Percentiles rank a stretch among this genome's conserved stretches.
Conservation (phyloP, 2,113 vertebrate species). For the Jacana jacana region DNA sequence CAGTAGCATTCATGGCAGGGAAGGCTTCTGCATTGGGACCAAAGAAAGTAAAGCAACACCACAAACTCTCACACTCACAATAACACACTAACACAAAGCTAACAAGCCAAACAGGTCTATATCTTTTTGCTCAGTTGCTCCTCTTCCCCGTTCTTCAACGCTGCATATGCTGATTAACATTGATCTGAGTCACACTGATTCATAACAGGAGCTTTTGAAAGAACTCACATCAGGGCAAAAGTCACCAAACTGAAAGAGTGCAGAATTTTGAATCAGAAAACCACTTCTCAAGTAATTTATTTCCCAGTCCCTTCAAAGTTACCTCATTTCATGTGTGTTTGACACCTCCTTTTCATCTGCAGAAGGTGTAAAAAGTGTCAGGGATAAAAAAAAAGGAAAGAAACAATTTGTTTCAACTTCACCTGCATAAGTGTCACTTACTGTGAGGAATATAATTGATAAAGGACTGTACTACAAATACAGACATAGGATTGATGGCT, state of each 20-base stretch:
- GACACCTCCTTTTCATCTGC: neutral
- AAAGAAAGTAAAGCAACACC: neutral
- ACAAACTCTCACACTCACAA: neutral
- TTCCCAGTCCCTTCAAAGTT: neutral
- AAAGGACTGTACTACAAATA: neutral
- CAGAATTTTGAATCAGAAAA: neutral
- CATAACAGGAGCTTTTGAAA: neutral
- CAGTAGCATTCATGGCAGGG: neutral
- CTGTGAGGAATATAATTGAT: neutral
- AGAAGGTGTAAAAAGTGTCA: neutral
- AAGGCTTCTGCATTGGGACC: accelerated
- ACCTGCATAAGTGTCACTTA: neutral
- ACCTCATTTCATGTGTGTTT: neutral
- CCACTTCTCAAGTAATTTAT: neutral
- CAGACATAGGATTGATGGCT: neutral
- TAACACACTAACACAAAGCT: accelerated
- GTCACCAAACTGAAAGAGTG: neutral
- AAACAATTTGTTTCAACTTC: neutral
- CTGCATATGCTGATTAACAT: accelerated
- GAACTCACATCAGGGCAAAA: neutral
- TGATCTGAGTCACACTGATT: accelerated
- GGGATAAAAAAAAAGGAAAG: neutral
- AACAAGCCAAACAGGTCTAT: neutral
- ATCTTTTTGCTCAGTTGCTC: neutral
- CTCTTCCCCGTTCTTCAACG: neutral